These are phyloP conservation scores for Struthio camelus DNA, from an alignment of 2,113 vertebrate genomes.

Conservation along the genomic window DNA sequence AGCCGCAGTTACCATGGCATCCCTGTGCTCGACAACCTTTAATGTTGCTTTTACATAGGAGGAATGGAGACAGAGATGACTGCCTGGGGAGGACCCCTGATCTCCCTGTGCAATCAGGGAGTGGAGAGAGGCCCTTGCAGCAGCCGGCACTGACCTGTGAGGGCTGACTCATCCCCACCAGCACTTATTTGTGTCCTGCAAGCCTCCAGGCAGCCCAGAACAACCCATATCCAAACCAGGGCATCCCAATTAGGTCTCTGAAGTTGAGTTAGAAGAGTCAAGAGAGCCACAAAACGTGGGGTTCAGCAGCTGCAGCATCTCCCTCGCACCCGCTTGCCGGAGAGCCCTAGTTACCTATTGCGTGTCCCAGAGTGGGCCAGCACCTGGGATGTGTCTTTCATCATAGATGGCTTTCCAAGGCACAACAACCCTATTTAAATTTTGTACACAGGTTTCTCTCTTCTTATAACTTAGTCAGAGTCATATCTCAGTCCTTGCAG, in stretches of 20 bases:
- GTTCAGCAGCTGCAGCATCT: neutral
- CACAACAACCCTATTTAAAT: conserved; percentile 32
- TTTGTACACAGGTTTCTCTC: neutral
- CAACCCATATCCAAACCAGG: neutral
- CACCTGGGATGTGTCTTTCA: neutral
- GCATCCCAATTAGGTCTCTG: neutral
- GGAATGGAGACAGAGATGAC: neutral
- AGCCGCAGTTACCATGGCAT: neutral
- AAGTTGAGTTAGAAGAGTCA: neutral
- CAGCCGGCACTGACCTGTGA: neutral
- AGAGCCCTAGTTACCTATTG: neutral
- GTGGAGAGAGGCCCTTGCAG: accelerated
- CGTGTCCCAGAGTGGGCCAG: neutral
- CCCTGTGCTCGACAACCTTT: neutral
- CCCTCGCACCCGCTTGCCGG: neutral
- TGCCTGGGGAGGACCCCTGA: neutral
- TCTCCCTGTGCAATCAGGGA: neutral
- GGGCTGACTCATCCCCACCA: accelerated
- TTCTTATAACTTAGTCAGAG: neutral
- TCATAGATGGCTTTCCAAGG: neutral
- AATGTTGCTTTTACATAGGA: neutral
- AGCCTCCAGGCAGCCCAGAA: neutral
- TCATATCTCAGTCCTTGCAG: conserved; percentile 36
- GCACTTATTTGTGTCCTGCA: neutral
- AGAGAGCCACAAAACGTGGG: neutral